Evolutionary conservation across 1,140 invertebrate genomes (phyloP).

Genomic region (Riptortus pedestris): DNA sequence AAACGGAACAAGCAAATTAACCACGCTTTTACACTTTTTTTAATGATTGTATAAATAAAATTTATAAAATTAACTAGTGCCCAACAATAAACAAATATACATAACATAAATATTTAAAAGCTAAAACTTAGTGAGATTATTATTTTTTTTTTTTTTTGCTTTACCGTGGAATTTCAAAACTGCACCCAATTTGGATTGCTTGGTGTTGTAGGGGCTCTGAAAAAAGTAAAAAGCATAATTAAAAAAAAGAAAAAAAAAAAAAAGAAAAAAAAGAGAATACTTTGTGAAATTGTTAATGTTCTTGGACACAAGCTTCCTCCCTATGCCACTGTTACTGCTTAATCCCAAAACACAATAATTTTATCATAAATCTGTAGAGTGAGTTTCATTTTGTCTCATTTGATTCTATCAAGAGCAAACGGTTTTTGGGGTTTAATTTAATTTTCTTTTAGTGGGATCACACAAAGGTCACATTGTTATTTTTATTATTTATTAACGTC

Average conservation of each 20-base stretch:
- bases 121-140: background rate
- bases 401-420: background rate
- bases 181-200: conserved; percentile 60
- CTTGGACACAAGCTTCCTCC: no score
- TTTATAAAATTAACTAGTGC: background rate
- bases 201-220: conserved; percentile 38
- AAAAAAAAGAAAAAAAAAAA: background rate
- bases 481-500: no score
- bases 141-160: background rate
- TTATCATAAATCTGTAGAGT: background rate
- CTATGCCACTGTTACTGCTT: no score
- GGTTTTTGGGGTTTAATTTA: background rate
- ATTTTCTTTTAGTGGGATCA: no score
- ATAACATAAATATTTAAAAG: background rate
- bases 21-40: no score
- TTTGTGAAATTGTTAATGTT: no score
- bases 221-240: conserved; percentile 29
- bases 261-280: no score
- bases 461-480: no score
- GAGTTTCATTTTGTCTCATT: background rate
- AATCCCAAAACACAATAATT: background rate
- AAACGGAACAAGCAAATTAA: no score
- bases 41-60: conserved; percentile 1
- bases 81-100: conserved; percentile 12
- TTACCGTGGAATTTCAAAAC: conserved; percentile 43